Evolutionary conservation across 2,888 invertebrate genomes (phyloP).

Genomic region (Pandemis corylana): DNA sequence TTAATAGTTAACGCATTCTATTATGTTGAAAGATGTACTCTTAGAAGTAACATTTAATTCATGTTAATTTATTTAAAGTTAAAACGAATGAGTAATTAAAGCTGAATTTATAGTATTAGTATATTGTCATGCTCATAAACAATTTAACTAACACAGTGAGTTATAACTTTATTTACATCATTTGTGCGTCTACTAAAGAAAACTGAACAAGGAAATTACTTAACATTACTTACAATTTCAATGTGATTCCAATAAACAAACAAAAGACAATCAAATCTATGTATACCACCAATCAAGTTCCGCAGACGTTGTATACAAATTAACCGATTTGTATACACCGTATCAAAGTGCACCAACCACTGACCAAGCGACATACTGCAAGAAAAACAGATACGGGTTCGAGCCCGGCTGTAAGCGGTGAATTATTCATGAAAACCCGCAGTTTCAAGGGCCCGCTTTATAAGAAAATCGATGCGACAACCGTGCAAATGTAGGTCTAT

Average conservation of each 20-base stretch:
- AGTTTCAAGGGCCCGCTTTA: slow-evolving; percentile 37
- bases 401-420: slow-evolving; percentile 17
- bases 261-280: background rate
- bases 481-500: slow-evolving; percentile 24
- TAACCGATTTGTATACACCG: background rate
- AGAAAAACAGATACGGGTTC: slow-evolving; percentile 33
- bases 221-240: background rate
- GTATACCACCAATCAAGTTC: background rate
- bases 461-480: slow-evolving; percentile 36
- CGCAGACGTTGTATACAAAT: background rate
- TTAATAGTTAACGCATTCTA: background rate
- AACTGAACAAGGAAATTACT: background rate
- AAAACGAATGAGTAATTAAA: too few species aligned
- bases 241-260: background rate
- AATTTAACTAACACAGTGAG: too few species aligned
- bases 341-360: background rate
- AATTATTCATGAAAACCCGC: slow-evolving; percentile 36
- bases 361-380: slow-evolving; percentile 26
- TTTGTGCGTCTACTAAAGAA: background rate
- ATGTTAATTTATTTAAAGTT: too few species aligned
- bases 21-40: background rate
- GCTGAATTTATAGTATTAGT: too few species aligned
- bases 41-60: too few species aligned
- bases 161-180: too few species aligned
- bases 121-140: too few species aligned